Conservation (phyloP, 92 coral and sea anemone genomes). For the Pocillopora meandrina region DNA sequence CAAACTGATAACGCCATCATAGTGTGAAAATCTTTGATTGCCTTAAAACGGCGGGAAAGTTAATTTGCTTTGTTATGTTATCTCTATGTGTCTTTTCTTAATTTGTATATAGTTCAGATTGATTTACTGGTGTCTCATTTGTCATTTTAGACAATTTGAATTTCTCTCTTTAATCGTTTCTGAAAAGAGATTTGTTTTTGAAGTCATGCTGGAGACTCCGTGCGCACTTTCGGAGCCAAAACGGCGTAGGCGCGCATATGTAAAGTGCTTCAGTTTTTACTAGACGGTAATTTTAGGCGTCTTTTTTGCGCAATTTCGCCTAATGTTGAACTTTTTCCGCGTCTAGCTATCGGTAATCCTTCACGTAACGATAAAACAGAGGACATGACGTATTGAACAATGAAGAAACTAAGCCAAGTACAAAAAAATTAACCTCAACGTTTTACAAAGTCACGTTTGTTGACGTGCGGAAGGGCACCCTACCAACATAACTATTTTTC, state of each 20-base stretch:
- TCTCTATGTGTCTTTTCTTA: neutral
- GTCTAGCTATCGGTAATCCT: slow-evolving; percentile 6
- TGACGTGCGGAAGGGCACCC: neutral
- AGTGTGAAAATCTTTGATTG: neutral
- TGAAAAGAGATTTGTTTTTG: neutral
- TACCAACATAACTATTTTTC: neutral
- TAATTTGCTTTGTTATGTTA: neutral
- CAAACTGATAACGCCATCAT: neutral
- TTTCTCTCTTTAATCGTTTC: neutral
- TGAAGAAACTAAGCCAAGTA: neutral
- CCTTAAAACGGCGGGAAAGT: neutral
- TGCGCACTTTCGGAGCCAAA: no score
- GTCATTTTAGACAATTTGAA: neutral
- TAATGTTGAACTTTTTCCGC: slow-evolving; percentile 5
- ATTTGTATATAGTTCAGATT: no score
- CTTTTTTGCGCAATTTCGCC: neutral
- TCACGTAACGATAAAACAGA: neutral
- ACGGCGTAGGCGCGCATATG: no score
- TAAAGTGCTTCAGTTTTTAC: no score
- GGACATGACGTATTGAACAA: neutral
- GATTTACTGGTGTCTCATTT: slow-evolving; percentile 4
- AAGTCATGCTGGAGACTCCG: no score
- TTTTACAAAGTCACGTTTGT: neutral
- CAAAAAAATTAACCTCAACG: neutral
- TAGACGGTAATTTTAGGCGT: neutral